Evolutionary conservation across 2,888 invertebrate genomes (phyloP).

Genomic region (Dynastes grantii): DNA sequence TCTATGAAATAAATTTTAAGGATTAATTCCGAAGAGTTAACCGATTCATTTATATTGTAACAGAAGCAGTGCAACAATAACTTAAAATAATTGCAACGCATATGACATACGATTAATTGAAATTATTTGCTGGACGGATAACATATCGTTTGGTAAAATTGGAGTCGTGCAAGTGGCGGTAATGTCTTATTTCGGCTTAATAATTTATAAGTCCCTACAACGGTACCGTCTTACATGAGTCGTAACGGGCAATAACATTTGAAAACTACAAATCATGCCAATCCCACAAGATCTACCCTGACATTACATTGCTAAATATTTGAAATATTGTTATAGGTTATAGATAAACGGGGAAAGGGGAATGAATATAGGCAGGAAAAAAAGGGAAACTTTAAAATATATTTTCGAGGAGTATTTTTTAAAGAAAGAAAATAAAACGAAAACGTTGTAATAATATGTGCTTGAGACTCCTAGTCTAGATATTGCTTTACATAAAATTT

Average conservation of each 20-base stretch:
- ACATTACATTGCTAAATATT: constrained; percentile 61
- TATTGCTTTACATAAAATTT: constrained; percentile 5
- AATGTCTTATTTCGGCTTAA: constrained; percentile 48
- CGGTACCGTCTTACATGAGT: constrained; percentile 53
- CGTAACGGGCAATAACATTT: constrained; percentile 66
- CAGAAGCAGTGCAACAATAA: constrained; percentile 14
- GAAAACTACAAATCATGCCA: constrained; percentile 70
- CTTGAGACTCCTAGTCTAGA: neutral
- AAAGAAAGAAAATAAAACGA: constrained; percentile 15
- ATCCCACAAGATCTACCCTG: constrained; percentile 68
- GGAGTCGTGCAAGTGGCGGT: constrained; percentile 24
- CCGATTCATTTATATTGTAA: neutral
- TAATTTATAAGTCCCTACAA: no score
- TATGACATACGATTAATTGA: constrained; percentile 16
- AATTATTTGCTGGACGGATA: constrained; percentile 23
- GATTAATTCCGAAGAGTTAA: no score
- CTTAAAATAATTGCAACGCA: constrained; percentile 13
- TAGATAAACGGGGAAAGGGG: constrained; percentile 51
- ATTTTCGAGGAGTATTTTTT: constrained; percentile 17
- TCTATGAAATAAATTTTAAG: no score
- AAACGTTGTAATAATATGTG: neutral
- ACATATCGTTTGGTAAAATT: constrained; percentile 45
- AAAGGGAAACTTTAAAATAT: constrained; percentile 16
- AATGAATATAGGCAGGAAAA: constrained; percentile 16
- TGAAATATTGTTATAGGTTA: constrained; percentile 62